Evolutionary conservation across 2,888 invertebrate species (phyloP).

Genomic region (Chloroclystis v-ata): DNA sequence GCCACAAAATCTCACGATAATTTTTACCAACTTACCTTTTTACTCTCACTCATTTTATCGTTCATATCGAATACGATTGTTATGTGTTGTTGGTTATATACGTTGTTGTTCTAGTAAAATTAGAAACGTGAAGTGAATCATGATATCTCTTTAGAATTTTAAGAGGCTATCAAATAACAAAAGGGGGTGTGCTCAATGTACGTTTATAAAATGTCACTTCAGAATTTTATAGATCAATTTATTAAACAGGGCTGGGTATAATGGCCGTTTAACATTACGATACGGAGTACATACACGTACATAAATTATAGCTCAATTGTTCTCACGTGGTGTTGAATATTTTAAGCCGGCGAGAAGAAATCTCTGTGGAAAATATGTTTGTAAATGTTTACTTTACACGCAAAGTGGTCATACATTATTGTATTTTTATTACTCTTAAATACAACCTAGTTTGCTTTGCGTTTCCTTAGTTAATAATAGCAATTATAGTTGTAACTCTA

Average conservation of each 20-base stretch:
- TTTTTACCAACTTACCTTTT: slow-evolving; percentile 4
- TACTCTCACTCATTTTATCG: background rate
- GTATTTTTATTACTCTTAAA: background rate
- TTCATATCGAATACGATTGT: no score
- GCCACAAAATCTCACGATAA: slow-evolving; percentile 49
- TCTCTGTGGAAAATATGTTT: slow-evolving; percentile 32
- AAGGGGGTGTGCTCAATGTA: background rate
- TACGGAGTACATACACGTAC: slow-evolving; percentile 14
- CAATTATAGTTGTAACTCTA: slow-evolving; percentile 46
- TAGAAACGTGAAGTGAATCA: slow-evolving; percentile 1
- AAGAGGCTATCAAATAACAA: background rate
- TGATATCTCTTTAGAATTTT: background rate
- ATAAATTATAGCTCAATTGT: slow-evolving; percentile 25
- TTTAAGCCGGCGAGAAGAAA: slow-evolving; percentile 27
- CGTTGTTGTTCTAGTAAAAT: no score
- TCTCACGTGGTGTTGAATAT: slow-evolving; percentile 23
- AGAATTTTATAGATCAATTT: slow-evolving; percentile 20
- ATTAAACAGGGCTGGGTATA: slow-evolving; percentile 19
- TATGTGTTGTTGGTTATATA: no score
- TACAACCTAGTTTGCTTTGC: slow-evolving; percentile 32
- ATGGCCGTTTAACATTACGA: slow-evolving; percentile 21
- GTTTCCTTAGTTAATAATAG: slow-evolving; percentile 38
- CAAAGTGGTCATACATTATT: slow-evolving; percentile 13
- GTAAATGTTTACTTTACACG: slow-evolving; percentile 22
- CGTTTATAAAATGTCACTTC: slow-evolving; percentile 16